Evolutionary conservation across 2,113 vertebrate genomes (phyloP), one percentile per base, ranked within the genome.

Genomic region (Progne subis): DNA sequence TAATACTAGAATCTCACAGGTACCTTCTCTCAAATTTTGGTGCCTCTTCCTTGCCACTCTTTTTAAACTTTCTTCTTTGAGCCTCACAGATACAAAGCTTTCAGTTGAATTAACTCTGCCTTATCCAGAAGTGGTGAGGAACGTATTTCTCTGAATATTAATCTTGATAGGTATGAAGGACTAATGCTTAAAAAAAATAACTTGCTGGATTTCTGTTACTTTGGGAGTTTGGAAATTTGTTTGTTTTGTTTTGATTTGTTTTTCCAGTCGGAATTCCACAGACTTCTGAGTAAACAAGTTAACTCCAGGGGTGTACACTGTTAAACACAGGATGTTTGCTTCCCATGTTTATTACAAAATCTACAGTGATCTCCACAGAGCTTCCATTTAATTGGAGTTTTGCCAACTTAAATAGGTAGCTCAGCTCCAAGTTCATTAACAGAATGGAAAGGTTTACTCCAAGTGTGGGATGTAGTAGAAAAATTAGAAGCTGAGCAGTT

Each of bases 341-440:
- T 92, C 34, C 7, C 32, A 14, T 64, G 9, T 90, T 82, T 63
- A 25, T 77, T 82, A 67, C 46, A 94, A 70, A 77, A 80, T 80
- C 50, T 74, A 14, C 71, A 55, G 29, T 46, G 47, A 86, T 82
- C 50, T 85, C 32, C 63, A 18, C 19, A 7, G 23, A 77, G 43
- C 78, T 95, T 84, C 53, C 59, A 94, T 92, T 92, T 94, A 72
- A 70, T 28, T 91, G 52, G 47, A 88, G 18, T 81, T 93, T 90
- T 94, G 85, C 82, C 19, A 63, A 39, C 55, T 86, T 86, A 37
- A 67, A 70, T 47, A 69, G 55, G 59, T 82, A 87, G 91, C 50
- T 91, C 59, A 88, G 32, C 26, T 94, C 75, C 67, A 89, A 85
- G 53, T 82, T 91, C 18, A 88, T 93, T 88, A 90, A 63, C 50